Conservation (phyloP, 30 jellyfish, hydroid and myxozoan genomes). For the Cassiopea andromeda region DNA sequence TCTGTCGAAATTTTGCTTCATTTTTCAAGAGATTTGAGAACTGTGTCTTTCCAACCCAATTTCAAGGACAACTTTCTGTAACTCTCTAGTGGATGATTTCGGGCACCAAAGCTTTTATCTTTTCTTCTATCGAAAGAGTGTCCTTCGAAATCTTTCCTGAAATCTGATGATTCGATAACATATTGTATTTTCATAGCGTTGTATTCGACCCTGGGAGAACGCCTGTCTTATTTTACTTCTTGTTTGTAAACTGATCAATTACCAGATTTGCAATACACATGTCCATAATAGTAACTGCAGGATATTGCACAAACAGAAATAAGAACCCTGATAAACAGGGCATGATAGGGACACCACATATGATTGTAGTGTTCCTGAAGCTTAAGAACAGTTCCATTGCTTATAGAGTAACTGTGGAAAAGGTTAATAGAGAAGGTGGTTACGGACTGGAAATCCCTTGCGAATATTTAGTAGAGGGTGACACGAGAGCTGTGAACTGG, state of each 20-base stretch:
- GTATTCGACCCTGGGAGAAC: neutral
- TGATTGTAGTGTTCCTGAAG: neutral
- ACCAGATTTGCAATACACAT: neutral
- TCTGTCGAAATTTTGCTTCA: constrained; percentile 7
- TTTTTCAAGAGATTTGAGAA: neutral
- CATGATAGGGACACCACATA: neutral
- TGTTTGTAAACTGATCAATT: neutral
- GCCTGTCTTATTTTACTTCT: neutral
- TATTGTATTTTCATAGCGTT: neutral
- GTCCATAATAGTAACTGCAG: neutral
- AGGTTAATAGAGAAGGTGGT: too few relatives aligned
- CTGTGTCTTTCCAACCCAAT: constrained; percentile 25
- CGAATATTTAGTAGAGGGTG: too few relatives aligned
- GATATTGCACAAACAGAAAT: neutral
- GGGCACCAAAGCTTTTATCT: constrained; percentile 1
- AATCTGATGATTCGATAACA: neutral
- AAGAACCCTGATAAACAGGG: neutral
- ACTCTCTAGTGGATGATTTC: neutral
- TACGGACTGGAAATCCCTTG: too few relatives aligned
- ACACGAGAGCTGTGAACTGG: too few relatives aligned
- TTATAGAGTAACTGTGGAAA: too few relatives aligned
- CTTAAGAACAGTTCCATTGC: too few relatives aligned
- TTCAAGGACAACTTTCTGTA: neutral
- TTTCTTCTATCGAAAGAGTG: neutral
- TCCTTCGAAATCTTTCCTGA: neutral